Conservation (phyloP, 2,888 invertebrate genomes). For the Leistus spinibarbis region DNA sequence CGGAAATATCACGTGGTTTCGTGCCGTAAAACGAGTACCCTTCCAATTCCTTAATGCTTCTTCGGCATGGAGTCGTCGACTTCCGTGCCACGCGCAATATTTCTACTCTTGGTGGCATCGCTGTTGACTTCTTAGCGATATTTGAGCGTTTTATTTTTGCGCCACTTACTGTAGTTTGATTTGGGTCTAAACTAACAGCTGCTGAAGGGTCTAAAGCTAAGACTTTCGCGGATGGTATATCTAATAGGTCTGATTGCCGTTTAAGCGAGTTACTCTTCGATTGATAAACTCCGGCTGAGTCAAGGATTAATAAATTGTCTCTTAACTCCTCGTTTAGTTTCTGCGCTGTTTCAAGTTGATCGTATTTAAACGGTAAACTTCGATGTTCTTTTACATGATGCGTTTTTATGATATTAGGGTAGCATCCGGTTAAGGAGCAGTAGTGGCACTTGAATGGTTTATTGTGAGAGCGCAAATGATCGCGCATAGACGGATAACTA, state of each 20-base stretch:
- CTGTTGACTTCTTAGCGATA: slow-evolving; percentile 59
- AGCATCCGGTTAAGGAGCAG: slow-evolving; percentile 53
- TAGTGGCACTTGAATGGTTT: slow-evolving; percentile 56
- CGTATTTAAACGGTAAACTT: slow-evolving; percentile 47
- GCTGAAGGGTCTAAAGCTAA: slow-evolving; percentile 1
- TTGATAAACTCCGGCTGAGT: slow-evolving; percentile 15
- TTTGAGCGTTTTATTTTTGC: slow-evolving; percentile 21
- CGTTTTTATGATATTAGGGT: slow-evolving; percentile 46
- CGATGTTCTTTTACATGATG: slow-evolving; percentile 53
- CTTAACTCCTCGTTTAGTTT: slow-evolving; percentile 34
- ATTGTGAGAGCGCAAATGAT: slow-evolving; percentile 57
- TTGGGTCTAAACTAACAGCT: neutral
- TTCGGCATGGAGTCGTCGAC: slow-evolving; percentile 58
- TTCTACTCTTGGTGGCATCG: slow-evolving; percentile 45
- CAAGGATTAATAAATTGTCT: slow-evolving; percentile 28
- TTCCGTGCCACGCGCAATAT: slow-evolving; percentile 54
- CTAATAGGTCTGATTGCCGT: slow-evolving; percentile 26
- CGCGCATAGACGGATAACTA: slow-evolving; percentile 50
- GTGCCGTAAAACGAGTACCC: slow-evolving; percentile 62
- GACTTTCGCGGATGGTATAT: slow-evolving; percentile 27
- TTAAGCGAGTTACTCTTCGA: slow-evolving; percentile 20
- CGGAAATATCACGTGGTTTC: slow-evolving; percentile 53
- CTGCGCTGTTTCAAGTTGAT: slow-evolving; percentile 20
- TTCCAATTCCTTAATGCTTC: slow-evolving; percentile 43
- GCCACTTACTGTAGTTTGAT: slow-evolving; percentile 7